Percentiles rank a stretch among this genome's conserved stretches.
phyloP scores from a whole-genome alignment of 1,140 invertebrate genomes.

The Caenorhabditis inopinata region DNA sequence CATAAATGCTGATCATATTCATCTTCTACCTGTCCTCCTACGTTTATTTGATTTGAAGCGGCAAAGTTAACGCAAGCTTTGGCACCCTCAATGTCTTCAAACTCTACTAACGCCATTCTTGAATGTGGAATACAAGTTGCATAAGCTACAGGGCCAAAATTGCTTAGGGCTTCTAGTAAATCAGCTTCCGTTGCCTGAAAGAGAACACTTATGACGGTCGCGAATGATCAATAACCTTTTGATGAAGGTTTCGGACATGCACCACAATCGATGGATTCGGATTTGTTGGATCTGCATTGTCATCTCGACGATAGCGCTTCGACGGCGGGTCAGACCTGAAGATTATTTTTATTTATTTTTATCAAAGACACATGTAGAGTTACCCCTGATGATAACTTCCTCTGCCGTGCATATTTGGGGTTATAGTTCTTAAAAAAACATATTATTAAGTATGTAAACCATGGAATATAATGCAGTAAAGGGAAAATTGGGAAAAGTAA shows the following conservation, averaged over 20 bases:
- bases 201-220: background rate
- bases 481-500: no score
- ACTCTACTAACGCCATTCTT: slow-evolving; percentile 68
- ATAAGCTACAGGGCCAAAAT: slow-evolving; percentile 66
- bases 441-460: no score
- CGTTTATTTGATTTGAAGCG: slow-evolving; percentile 67
- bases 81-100: slow-evolving; percentile 65
- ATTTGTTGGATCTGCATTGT: slow-evolving; percentile 45
- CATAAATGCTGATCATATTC: background rate
- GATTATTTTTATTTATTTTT: background rate
- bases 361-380: background rate
- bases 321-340: background rate
- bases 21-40: slow-evolving; percentile 55
- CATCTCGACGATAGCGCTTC: slow-evolving; percentile 38
- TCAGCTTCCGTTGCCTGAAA: slow-evolving; percentile 57
- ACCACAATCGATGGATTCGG: slow-evolving; percentile 52
- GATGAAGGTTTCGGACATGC: slow-evolving; percentile 48
- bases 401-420: background rate
- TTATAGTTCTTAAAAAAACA: no score
- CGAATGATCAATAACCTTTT: background rate
- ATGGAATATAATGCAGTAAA: no score
- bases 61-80: slow-evolving; percentile 66
- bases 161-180: slow-evolving; percentile 57
- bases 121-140: slow-evolving; percentile 67
- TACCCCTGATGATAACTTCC: background rate